Base-by-base conservation (phyloP, 1,140 invertebrate species). In the Luehdorfia chinensis region DNA sequence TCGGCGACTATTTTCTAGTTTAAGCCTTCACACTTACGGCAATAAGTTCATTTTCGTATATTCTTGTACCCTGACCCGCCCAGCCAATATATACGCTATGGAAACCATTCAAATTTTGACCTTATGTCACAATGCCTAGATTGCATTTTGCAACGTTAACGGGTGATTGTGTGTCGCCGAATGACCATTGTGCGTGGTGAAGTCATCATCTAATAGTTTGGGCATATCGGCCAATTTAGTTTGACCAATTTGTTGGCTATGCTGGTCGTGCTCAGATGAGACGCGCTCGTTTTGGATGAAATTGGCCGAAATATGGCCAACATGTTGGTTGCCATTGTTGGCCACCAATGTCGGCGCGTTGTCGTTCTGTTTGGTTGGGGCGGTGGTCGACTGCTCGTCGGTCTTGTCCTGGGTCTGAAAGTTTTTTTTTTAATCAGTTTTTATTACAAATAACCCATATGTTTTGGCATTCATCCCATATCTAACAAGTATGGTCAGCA, bases 161-260 rank as follows among this genome's bases (percentile, higher is more conserved):
- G 80, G 80, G 39, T 84, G 80, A 2, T 49, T 53, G 45, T 66
- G 60, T 0, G 39, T 16, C 33, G 56, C 15, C 1, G 61, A 55
- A 54, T 76, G 76, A 8, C 74, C 80, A 59, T 81, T 81, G 70
- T 84, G 80, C 70, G 79, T 58, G 1, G 72, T 59, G 67, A 75
- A 81, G 51, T 84, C 79, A 21, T 75, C 75, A 7, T 70, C 66
- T 2, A 65, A 19, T 0, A 67, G 46, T 11, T 62, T 62, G 19
- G 45, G 33, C 16, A 62, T 61, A 1, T 59, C 51, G 16, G 43
- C 14, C 47, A 55, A n/a, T 11, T 63, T 58, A 11, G 37, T 51
- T 27, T 57, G 55, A 37, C 27, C 19, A 9, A 28, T 14, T 8
- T 41, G 34, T 2, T 37, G 47, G 39, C 51, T 37, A 63, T 59